These are phyloP conservation scores for Spatulosminthurus flaviceps DNA, from an alignment of 2,888 invertebrate genomes.

Conservation along the genomic window DNA sequence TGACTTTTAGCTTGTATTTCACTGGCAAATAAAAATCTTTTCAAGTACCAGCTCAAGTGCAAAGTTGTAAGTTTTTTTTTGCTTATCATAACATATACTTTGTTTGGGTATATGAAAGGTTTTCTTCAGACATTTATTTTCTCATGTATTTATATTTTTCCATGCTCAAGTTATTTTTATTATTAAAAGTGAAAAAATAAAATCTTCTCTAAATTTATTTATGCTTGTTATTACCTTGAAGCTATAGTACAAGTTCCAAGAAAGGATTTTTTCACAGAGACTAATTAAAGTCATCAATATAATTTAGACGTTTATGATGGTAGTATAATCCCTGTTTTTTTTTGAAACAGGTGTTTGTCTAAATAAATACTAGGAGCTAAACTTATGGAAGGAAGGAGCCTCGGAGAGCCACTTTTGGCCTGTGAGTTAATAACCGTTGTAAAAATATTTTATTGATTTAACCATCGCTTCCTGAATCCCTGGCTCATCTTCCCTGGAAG, in stretches of 20 bases:
- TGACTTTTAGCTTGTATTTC: constrained; percentile 4
- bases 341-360: neutral
- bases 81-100: neutral
- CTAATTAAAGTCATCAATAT: neutral
- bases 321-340: neutral
- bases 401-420: neutral
- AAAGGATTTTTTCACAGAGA: neutral
- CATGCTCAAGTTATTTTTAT: too few species aligned
- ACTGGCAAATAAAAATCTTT: constrained; percentile 9
- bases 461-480: neutral
- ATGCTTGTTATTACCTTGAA: too few species aligned
- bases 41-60: neutral
- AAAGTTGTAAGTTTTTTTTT: neutral
- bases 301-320: neutral
- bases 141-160: neutral
- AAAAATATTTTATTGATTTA: constrained; percentile 2
- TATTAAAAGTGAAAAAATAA: too few species aligned
- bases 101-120: neutral
- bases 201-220: too few species aligned
- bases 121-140: neutral
- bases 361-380: constrained; percentile 10
- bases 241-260: neutral
- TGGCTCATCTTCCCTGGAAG: neutral
- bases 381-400: neutral
- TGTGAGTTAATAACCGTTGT: neutral